These are phyloP conservation scores for Anarrhichthys ocellatus DNA, from an alignment of 2,113 vertebrate genomes.

Conservation along the genomic window DNA sequence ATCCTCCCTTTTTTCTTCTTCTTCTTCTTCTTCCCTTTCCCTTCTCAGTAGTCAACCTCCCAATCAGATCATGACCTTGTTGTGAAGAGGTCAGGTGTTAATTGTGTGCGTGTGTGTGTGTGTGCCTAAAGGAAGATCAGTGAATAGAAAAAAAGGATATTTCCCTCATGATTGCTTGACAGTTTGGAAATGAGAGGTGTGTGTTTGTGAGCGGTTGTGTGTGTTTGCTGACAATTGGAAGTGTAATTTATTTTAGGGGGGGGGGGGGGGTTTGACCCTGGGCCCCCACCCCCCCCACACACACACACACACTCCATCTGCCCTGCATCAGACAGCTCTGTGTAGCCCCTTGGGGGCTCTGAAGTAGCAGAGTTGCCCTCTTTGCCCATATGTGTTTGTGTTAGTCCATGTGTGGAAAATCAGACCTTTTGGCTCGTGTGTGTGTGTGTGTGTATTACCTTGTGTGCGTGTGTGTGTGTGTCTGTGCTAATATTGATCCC, in stretches of 20 bases:
- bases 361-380: constrained; percentile 62
- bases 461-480: constrained; percentile 17
- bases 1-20: constrained; percentile 43
- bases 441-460: constrained; percentile 47
- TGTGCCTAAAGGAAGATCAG: constrained; percentile 22
- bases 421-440: constrained; percentile 53
- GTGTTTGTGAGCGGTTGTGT: constrained; percentile 17
- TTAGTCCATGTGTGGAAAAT: constrained; percentile 60
- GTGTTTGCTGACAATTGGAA: constrained; percentile 57
- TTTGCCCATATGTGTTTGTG: constrained; percentile 60
- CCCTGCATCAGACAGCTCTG: constrained; percentile 64
- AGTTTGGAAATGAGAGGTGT: constrained; percentile 41
- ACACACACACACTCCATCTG: constrained; percentile 65
- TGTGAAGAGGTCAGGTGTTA: constrained; percentile 62
- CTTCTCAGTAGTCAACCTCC: constrained; percentile 52
- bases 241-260: constrained; percentile 76
- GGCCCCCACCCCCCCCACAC: constrained; percentile 41
- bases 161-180: constrained; percentile 62
- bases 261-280: constrained; percentile 69
- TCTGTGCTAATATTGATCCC: constrained; percentile 87
- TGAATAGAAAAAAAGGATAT: constrained; percentile 53
- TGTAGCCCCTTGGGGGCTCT: constrained; percentile 62
- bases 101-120: constrained; percentile 31
- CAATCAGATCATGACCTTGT: constrained; percentile 72
- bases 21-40: background rate